A percentile compares a stretch with the other conserved stretches of the same genome.
These are phyloP conservation scores for Pseudocheirus occidentalis DNA, from an alignment of 2,797 vertebrate species.

Conservation along the genomic window DNA sequence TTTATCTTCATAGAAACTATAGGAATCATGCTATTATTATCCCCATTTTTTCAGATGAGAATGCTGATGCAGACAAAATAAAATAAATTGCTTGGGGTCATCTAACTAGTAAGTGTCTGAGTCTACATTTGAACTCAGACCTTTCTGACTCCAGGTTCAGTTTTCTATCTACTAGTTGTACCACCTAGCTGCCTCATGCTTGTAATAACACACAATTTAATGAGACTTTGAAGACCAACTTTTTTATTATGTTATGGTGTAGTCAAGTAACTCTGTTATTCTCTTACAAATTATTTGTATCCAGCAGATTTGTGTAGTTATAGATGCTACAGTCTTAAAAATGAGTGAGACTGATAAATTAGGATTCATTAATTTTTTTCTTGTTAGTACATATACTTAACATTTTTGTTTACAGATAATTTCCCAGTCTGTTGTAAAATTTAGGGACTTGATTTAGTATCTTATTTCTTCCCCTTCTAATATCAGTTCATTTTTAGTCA, in stretches of 20 bases:
- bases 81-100: background rate
- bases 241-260: constrained; percentile 13
- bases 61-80: background rate
- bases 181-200: background rate
- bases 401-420: constrained; percentile 40
- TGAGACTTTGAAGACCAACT: background rate
- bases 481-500: background rate
- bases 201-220: background rate
- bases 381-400: constrained; percentile 28
- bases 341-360: constrained; percentile 28
- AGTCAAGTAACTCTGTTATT: background rate
- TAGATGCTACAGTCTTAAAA: background rate
- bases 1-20: background rate
- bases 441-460: background rate
- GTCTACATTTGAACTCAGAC: background rate
- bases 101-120: background rate
- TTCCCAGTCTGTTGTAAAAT: background rate
- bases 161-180: background rate
- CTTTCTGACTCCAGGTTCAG: background rate
- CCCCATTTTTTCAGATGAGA: background rate
- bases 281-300: constrained; percentile 30
- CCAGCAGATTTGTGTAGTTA: background rate
- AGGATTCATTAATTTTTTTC: constrained; percentile 18
- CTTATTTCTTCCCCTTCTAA: background rate
- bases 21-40: background rate